These are phyloP conservation scores for Proctacanthus coquilletti DNA, from an alignment of 1,140 invertebrate genomes.

Conservation along the genomic window DNA sequence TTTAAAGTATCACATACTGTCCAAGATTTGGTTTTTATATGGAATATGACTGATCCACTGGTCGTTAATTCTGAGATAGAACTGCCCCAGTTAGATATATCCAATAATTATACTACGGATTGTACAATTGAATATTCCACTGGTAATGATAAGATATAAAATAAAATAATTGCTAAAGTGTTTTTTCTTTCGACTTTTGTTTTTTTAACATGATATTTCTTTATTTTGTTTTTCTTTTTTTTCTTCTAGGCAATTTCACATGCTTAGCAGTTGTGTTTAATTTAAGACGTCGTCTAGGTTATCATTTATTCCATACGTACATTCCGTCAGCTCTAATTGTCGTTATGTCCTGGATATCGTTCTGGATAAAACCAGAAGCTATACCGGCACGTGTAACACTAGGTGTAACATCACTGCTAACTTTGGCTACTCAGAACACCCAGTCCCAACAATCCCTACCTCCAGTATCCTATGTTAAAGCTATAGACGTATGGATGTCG, in stretches of 20 bases:
- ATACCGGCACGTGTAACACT: conserved; percentile 42
- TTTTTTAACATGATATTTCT: neutral
- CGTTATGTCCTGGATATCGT: conserved; percentile 86
- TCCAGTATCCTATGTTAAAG: conserved; percentile 80
- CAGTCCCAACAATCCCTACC: conserved; percentile 81
- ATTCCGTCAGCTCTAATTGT: conserved; percentile 80
- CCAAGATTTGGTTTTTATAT: conserved; percentile 70
- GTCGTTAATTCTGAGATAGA: conserved; percentile 77
- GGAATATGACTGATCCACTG: conserved; percentile 74
- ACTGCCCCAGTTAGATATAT: conserved; percentile 71
- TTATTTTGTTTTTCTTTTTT: neutral
- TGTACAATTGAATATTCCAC: conserved; percentile 81
- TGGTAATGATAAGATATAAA: conserved; percentile 38
- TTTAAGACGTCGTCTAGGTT: conserved; percentile 62
- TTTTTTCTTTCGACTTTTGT: too few relatives aligned
- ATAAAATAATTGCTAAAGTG: too few relatives aligned
- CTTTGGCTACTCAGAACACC: conserved; percentile 75
- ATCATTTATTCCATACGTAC: conserved; percentile 82
- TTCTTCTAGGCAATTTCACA: conserved; percentile 61
- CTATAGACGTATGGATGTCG: conserved; percentile 88
- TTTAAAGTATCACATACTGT: conserved; percentile 64
- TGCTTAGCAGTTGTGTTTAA: conserved; percentile 76
- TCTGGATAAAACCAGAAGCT: conserved; percentile 85
- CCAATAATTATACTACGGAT: conserved; percentile 73
- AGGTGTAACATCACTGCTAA: conserved; percentile 69